Conservation (phyloP, 1,140 invertebrate species). For the Aphelinus certus region DNA sequence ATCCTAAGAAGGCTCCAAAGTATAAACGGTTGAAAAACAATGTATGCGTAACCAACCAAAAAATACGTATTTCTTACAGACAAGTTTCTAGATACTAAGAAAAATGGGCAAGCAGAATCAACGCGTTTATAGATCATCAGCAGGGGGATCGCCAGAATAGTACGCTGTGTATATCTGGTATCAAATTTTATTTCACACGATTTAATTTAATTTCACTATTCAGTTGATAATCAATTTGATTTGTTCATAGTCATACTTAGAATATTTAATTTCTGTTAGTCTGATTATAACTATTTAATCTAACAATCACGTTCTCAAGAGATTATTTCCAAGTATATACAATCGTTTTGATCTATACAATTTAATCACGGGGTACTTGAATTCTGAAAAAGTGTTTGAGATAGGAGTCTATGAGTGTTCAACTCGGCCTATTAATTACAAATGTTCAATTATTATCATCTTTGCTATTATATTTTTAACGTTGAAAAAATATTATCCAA, state of each 20-base stretch:
- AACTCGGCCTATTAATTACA: no score
- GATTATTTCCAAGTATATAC: no score
- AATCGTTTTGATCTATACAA: no score
- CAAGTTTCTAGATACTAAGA: slow-evolving; percentile 64
- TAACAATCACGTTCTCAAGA: no score
- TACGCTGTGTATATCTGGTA: slow-evolving; percentile 61
- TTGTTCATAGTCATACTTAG: slow-evolving; percentile 31
- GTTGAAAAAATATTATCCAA: slow-evolving; percentile 21
- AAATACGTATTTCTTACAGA: slow-evolving; percentile 65
- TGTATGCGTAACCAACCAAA: slow-evolving; percentile 49
- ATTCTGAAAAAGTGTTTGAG: slow-evolving; percentile 37
- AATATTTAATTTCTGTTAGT: slow-evolving; percentile 11
- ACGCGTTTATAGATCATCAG: slow-evolving; percentile 64
- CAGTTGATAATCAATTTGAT: slow-evolving; percentile 46
- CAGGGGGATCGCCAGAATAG: slow-evolving; percentile 57
- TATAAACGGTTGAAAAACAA: slow-evolving; percentile 1
- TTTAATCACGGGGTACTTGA: no score
- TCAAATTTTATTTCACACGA: slow-evolving; percentile 61
- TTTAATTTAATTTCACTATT: slow-evolving; percentile 53
- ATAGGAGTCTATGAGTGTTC: slow-evolving; percentile 29
- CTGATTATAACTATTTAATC: neutral
- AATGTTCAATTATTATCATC: neutral
- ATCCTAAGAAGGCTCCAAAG: no score
- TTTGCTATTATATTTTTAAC: slow-evolving; percentile 24
- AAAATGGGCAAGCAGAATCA: slow-evolving; percentile 65